Evolutionary conservation across 2,888 invertebrate genomes (phyloP), one percentile per base, ranked within the genome.

Genomic region (Gasteruption jaculator): DNA sequence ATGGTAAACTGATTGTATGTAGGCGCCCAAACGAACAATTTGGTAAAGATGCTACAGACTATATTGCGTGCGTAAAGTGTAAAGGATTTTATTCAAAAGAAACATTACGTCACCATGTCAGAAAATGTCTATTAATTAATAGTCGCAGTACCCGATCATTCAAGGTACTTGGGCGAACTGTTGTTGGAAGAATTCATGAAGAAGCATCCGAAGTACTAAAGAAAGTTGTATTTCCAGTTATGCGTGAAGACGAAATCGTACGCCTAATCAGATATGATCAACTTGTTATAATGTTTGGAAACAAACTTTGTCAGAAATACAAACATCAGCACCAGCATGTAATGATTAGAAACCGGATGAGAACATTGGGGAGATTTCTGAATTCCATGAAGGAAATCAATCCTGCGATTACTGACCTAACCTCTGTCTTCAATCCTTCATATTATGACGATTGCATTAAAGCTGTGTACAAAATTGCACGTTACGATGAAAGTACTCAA

Each of bases 181-280:
- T 43, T 19, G 26, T 43, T 6, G 40, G 40, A 12, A 32, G 50
- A 29, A 14, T 52, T 6, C 46, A 45, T 34, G 20, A 40, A 33
- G 27, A 34, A 6, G 46, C 48, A 1, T 41, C 22, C 20, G 22
- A 12, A 11, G n/a, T 25, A 14, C 19, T 48, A 6, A 27, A 38
- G n/a, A 18, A 35, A 16, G 36, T 11, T n/a, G 41, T 54, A 2
- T 49, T 53, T 37, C 53, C 50, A 4, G 38, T 49, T 3, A n/a
- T 56, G 19, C 22, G 45, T 24, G 51, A 48, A 29, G 48, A 53
- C 27, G 40, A 45, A n/a, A 36, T 56, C 5, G 45, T 39, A 6
- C 33, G 44, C 10, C 22, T 38, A 2, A 52, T 52, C 1, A 36
- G 45, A 19, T 51, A 51, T 27, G 52, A 52, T 39, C 27, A 43